Evolutionary conservation across 1,140 invertebrate genomes (phyloP).

Genomic region (Eueides isabella): DNA sequence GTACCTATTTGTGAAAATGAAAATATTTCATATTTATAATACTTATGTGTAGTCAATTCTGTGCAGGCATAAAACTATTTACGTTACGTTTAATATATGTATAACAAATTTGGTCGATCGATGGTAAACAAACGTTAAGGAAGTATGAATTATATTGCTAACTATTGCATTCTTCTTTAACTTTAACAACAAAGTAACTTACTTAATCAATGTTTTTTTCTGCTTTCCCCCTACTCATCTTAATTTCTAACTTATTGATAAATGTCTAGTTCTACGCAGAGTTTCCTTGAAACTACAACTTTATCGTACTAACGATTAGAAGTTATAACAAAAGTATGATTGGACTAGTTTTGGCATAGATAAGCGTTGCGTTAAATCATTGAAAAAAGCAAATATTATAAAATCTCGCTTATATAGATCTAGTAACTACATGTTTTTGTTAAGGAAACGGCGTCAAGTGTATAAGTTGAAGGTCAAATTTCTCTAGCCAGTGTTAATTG

Average conservation of each 20-base stretch:
- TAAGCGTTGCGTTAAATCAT: background rate
- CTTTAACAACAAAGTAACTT: background rate
- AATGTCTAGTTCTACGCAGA: background rate
- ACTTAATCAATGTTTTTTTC: background rate
- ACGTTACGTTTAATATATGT: no score
- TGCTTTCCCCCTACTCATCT: background rate
- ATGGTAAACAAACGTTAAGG: background rate
- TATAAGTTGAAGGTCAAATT: no score
- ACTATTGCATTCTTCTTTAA: conserved; percentile 5
- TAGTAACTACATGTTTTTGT: no score
- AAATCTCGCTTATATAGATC: no score
- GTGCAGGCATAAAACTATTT: background rate
- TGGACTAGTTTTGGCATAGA: background rate
- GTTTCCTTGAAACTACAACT: background rate
- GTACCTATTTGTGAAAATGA: no score
- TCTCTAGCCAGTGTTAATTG: no score
- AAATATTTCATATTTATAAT: no score
- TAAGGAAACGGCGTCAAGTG: no score
- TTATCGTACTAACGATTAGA: background rate
- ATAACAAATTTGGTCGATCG: no score
- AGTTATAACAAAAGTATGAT: background rate
- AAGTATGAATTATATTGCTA: background rate
- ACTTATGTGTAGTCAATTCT: background rate
- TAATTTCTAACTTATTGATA: background rate
- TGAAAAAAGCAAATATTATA: no score